Evolutionary conservation across 2,888 invertebrate species (phyloP).

Genomic region (Pemphredon lugubris): DNA sequence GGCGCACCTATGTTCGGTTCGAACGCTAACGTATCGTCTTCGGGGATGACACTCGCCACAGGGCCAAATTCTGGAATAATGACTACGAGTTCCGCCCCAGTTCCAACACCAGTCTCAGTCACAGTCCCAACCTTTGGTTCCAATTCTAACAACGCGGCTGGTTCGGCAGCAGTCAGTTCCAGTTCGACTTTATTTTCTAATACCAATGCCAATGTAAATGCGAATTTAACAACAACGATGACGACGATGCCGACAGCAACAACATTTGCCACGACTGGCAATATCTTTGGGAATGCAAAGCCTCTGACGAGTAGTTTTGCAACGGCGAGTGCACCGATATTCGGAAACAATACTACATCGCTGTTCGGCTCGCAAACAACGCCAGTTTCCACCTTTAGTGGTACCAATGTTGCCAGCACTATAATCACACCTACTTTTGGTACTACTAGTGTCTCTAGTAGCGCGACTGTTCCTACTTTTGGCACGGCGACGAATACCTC

Average conservation of each 20-base stretch:
- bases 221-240: constrained; percentile 1
- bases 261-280: constrained; percentile 16
- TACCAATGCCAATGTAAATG: constrained; percentile 10
- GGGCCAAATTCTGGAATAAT: constrained; percentile 19
- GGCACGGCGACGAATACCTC: constrained; percentile 21
- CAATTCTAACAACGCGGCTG: neutral
- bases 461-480: constrained; percentile 29
- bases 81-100: neutral
- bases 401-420: neutral
- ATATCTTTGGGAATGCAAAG: constrained; percentile 50
- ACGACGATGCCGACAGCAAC: neutral
- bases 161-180: constrained; percentile 1
- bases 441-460: constrained; percentile 16
- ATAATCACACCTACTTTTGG: constrained; percentile 28
- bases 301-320: constrained; percentile 13
- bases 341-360: constrained; percentile 28
- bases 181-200: neutral
- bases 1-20: constrained; percentile 51
- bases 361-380: constrained; percentile 37
- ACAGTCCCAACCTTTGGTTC: neutral
- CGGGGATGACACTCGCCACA: constrained; percentile 20
- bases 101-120: neutral
- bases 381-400: neutral
- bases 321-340: too few species aligned
- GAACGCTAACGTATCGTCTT: constrained; percentile 17